A percentile compares a stretch with the other conserved stretches of the same genome.
Conservation (phyloP, 2,113 vertebrate genomes). For the Daubentonia madagascariensis region DNA sequence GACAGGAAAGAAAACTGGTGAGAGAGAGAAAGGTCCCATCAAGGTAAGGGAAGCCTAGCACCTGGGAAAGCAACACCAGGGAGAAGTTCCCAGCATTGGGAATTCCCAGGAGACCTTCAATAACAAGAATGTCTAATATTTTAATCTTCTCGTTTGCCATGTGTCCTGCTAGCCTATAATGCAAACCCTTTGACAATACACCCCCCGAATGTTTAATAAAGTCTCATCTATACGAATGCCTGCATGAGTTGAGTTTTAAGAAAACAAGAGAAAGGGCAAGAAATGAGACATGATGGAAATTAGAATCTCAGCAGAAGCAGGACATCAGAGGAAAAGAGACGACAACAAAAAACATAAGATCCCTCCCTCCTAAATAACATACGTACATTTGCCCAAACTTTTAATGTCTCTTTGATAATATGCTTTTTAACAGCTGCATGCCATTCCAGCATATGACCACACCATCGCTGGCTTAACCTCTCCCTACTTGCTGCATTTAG, state of each 20-base stretch:
- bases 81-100: background rate
- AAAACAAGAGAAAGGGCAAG: background rate
- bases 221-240: background rate
- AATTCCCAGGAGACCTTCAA: background rate
- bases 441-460: background rate
- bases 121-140: background rate
- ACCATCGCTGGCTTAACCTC: background rate
- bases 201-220: background rate
- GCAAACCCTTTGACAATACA: background rate
- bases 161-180: background rate
- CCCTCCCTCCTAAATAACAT: background rate
- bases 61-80: background rate
- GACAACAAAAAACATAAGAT: background rate
- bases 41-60: background rate
- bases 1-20: background rate
- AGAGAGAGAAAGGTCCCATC: background rate
- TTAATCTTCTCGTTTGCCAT: background rate
- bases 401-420: background rate
- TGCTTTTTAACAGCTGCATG: background rate
- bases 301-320: background rate
- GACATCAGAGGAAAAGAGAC: background rate
- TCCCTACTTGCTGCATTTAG: background rate
- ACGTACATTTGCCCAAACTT: background rate
- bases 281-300: background rate
- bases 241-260: background rate